phyloP scores from a whole-genome alignment of 2,888 invertebrate species.

The Diaphora mendica region DNA sequence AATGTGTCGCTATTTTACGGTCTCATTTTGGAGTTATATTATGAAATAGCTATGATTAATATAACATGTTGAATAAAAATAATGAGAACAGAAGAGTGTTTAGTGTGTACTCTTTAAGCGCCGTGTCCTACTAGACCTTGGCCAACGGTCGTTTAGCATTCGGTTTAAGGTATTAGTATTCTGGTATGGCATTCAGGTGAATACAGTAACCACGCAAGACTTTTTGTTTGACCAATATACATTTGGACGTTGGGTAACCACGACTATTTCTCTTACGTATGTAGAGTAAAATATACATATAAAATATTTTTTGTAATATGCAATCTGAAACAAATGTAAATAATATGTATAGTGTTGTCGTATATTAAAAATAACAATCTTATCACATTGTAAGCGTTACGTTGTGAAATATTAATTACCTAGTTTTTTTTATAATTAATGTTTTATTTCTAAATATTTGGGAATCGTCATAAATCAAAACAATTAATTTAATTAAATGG shows the following conservation, averaged over 20 bases:
- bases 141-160: background rate
- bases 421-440: background rate
- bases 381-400: background rate
- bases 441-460: background rate
- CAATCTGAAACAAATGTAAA: background rate
- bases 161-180: conserved; percentile 10
- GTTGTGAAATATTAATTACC: background rate
- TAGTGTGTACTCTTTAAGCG: background rate
- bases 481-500: background rate
- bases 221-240: conserved; percentile 3
- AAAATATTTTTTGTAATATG: background rate
- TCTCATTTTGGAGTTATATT: background rate
- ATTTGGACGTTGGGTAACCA: background rate
- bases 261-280: background rate
- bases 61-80: background rate
- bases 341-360: background rate
- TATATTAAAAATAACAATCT: background rate
- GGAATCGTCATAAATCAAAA: background rate
- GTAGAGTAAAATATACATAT: background rate
- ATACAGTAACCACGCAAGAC: background rate
- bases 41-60: background rate
- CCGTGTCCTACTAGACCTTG: background rate
- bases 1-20: background rate
- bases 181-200: background rate
- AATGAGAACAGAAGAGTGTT: background rate